Percentiles rank a stretch among this genome's conserved stretches.
phyloP scores from a whole-genome alignment of 2,113 vertebrate species.

The Gavialis gangeticus region DNA sequence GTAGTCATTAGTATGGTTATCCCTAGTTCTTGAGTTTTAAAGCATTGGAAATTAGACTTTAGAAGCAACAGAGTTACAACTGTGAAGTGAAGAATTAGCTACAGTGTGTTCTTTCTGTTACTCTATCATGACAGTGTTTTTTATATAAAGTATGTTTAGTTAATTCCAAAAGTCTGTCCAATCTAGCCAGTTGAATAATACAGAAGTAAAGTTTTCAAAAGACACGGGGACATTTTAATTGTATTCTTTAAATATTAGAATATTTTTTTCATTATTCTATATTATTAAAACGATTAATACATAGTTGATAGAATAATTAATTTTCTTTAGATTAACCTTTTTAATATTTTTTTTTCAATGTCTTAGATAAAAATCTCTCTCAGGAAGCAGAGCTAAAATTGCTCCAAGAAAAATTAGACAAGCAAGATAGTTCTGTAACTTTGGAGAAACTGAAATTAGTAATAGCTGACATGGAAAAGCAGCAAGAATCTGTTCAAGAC shows the following conservation, averaged over 20 bases:
- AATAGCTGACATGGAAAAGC: conserved; percentile 84
- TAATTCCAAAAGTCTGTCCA: not conserved
- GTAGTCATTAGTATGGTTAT: not conserved
- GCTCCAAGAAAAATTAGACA: conserved; percentile 83
- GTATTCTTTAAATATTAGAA: too few species aligned
- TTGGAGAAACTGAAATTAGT: conserved; percentile 82
- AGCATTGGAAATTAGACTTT: not conserved
- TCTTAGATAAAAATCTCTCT: conserved; percentile 82
- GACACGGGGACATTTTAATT: too few species aligned
- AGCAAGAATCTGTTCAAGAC: conserved; percentile 77
- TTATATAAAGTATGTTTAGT: too few species aligned
- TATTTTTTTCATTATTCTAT: too few species aligned
- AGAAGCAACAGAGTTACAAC: not conserved
- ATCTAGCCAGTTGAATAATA: not conserved
- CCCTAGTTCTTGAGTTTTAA: not conserved
- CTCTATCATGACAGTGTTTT: not conserved
- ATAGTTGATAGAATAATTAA: not conserved
- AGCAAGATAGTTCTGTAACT: conserved; percentile 76
- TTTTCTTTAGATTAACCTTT: not conserved
- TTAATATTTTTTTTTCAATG: not conserved
- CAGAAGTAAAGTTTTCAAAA: too few species aligned
- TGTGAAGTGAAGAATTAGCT: not conserved
- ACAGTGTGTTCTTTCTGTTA: not conserved
- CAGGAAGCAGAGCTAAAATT: conserved; percentile 83
- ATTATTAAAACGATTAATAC: not conserved